Evolutionary conservation across 2,113 vertebrate species (phyloP), one percentile per base, ranked within the genome.

Genomic region (Urocolius indicus): DNA sequence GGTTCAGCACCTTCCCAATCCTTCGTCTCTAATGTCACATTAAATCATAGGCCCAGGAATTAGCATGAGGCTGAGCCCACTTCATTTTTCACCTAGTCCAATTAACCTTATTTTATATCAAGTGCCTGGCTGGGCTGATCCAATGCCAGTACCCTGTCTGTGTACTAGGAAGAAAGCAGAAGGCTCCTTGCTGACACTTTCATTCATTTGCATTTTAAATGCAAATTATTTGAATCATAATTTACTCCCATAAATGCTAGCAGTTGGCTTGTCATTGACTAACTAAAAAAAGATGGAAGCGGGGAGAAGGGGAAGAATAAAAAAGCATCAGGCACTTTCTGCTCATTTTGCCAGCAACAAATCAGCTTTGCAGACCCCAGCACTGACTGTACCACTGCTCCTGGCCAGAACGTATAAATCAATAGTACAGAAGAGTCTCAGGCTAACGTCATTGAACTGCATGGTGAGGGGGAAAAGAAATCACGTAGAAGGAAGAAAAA

Each of bases 161-260:
- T 6, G 24, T 52, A 38, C 48, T 32, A 9, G 48, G 21, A 91
- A 86, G 38, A 27, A 88, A 95, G 92, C 90, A 95, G 94, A 93
- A 93, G 82, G 96, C 78, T 94, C 91, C 89, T 90, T 48, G 59
- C 76, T 93, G 94, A 94, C 13, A 61, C 82, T 93, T 93, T 59
- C 82, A 24, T 59, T 85, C 84, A 96, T 94, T 95, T 97, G 69
- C 95, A 95, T 96, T 94, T 95, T 73, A 91, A 96, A 97, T 77
- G 82, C 95, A 96, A 93, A 96, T 97, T 94, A 88, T 96, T 95
- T 91, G 77, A 93, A 87, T 90, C 66, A 87, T 65, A 67, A 96
- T 90, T 96, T 93, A 95, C 77, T 87, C 93, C 87, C 59, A 90
- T 58, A 95, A 95, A 96, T 68, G 55, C 76, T 58, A 83, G 82